Percentiles rank a stretch among this genome's conserved stretches.
Conservation (phyloP, 2,113 vertebrate genomes). For the Sterna hirundo region DNA sequence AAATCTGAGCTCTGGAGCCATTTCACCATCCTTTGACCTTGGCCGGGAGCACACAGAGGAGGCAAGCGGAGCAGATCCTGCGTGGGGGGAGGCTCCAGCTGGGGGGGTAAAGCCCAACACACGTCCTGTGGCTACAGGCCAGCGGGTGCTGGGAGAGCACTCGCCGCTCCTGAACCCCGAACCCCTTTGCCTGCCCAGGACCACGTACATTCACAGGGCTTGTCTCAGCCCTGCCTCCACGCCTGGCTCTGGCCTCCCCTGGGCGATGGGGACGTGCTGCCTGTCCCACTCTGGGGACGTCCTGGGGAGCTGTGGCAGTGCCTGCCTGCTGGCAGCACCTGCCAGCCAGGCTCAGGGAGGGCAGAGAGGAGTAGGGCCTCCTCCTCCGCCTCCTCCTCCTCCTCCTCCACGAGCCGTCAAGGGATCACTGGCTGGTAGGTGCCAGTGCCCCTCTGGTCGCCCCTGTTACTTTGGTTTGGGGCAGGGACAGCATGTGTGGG, state of each 20-base stretch:
- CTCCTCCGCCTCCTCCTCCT: not conserved
- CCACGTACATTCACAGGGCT: not conserved
- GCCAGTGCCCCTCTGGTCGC: fast-evolving
- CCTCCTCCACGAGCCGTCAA: not conserved
- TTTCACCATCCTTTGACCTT: conserved; percentile 17
- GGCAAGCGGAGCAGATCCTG: not conserved
- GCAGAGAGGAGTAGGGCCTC: not conserved
- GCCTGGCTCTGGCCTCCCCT: not conserved
- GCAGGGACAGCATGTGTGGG: not conserved
- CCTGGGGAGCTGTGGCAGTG: not conserved
- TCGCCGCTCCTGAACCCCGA: fast-evolving
- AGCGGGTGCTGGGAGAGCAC: not conserved
- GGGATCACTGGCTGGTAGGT: not conserved
- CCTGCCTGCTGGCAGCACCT: not conserved
- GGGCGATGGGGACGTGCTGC: fast-evolving
- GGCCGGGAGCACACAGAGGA: not conserved
- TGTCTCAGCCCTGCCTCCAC: not conserved
- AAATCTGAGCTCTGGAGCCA: conserved; percentile 13
- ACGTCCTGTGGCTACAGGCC: fast-evolving
- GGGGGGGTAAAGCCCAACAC: fast-evolving
- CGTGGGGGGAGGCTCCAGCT: fast-evolving
- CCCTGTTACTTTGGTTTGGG: not conserved
- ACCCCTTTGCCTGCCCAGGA: fast-evolving
- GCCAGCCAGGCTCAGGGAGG: fast-evolving
- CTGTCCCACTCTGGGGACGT: fast-evolving